A percentile compares a stretch with the other conserved stretches of the same genome.
Conservation (phyloP, 2,797 vertebrate genomes). For the Leptoclinus maculatus region DNA sequence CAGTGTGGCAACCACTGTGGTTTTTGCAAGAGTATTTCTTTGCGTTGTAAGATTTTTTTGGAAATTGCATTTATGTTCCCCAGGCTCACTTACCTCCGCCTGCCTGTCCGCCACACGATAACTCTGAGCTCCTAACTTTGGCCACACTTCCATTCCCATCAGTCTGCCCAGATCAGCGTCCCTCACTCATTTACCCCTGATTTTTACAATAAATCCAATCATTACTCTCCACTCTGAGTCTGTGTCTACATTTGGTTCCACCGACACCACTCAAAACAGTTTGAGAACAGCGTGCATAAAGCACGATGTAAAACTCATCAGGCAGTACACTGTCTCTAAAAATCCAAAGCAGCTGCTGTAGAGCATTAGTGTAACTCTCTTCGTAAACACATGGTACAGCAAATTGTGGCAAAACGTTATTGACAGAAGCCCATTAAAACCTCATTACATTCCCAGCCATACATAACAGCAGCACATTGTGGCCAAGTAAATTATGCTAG, state of each 20-base stretch:
- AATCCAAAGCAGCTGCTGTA: not conserved
- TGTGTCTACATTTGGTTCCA: not conserved
- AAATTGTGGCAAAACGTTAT: slow-evolving; percentile 46
- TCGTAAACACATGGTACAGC: slow-evolving; percentile 25
- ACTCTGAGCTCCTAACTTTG: not conserved
- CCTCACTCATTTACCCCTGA: not conserved
- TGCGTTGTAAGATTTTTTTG: not conserved
- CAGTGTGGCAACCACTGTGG: not conserved
- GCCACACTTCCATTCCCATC: not conserved
- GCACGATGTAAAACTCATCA: not conserved
- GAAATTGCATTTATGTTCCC: not conserved
- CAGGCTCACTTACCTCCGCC: not conserved
- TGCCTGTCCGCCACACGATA: not conserved
- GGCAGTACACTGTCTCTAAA: slow-evolving; percentile 2
- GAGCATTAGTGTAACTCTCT: slow-evolving; percentile 22
- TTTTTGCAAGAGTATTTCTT: not conserved
- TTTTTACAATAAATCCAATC: not conserved
- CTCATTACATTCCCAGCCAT: slow-evolving; percentile 48
- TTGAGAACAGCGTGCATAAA: not conserved
- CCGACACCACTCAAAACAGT: not conserved
- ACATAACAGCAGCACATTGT: slow-evolving; percentile 43
- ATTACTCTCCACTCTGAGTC: not conserved
- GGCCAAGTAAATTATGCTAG: slow-evolving; percentile 23
- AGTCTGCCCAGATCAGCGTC: not conserved
- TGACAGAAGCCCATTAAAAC: slow-evolving; percentile 65